Evolutionary conservation across 2,888 invertebrate genomes (phyloP).

Genomic region (Calameuta filiformis): DNA sequence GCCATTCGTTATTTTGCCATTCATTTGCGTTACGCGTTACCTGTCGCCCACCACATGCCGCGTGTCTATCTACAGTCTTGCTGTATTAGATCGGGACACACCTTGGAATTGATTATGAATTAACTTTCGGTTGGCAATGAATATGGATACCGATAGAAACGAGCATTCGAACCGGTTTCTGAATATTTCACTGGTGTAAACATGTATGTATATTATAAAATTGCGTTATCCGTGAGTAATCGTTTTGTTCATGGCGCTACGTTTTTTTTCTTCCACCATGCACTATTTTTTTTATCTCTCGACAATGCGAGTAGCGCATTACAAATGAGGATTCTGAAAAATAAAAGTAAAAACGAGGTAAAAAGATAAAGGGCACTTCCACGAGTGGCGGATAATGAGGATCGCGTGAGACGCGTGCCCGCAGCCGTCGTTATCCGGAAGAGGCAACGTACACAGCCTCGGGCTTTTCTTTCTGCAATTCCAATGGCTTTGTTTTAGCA

Average conservation of each 20-base stretch:
- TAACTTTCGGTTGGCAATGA: slow-evolving; percentile 17
- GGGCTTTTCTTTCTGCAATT: slow-evolving; percentile 22
- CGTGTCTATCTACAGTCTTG: slow-evolving; percentile 20
- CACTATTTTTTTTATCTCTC: background rate
- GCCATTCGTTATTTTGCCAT: slow-evolving; percentile 7
- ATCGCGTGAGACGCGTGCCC: slow-evolving; percentile 63
- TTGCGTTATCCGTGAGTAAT: background rate
- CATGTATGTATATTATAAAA: background rate
- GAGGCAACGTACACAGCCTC: slow-evolving; percentile 41
- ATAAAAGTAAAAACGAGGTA: background rate
- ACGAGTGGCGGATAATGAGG: slow-evolving; percentile 53
- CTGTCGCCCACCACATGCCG: slow-evolving; percentile 29
- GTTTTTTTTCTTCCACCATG: background rate
- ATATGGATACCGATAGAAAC: slow-evolving; percentile 17
- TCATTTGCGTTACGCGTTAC: slow-evolving; percentile 40
- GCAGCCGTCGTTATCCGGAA: slow-evolving; percentile 56
- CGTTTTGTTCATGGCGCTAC: background rate
- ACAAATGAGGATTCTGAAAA: slow-evolving; percentile 7
- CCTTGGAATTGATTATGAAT: slow-evolving; percentile 34
- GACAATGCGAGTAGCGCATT: background rate
- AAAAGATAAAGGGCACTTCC: slow-evolving; percentile 10
- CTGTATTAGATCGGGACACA: slow-evolving; percentile 20
- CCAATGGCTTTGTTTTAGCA: background rate
- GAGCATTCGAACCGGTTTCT: background rate
- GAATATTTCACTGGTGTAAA: background rate